Conservation (phyloP, 2,888 invertebrate genomes). For the Andrena hattorfiana region DNA sequence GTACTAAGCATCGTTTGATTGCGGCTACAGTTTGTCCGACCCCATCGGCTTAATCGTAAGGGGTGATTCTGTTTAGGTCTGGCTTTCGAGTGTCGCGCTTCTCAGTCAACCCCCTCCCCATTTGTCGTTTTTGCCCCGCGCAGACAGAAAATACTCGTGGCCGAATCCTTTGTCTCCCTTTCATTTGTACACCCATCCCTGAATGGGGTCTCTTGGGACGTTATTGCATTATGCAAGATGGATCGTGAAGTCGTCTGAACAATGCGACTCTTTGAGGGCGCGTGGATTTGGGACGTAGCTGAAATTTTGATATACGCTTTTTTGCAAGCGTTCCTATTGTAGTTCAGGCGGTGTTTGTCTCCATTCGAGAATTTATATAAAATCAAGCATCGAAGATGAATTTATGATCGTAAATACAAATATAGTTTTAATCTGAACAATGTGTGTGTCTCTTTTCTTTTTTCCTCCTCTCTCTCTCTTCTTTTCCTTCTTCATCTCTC, state of each 20-base stretch:
- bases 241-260: slow-evolving; percentile 39
- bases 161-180: slow-evolving; percentile 60
- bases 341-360: no score
- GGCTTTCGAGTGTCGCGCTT: slow-evolving; percentile 45
- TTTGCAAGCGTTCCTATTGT: not conserved
- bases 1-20: slow-evolving; percentile 71
- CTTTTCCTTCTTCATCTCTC: no score
- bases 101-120: slow-evolving; percentile 1
- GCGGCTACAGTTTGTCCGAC: slow-evolving; percentile 61
- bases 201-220: slow-evolving; percentile 36
- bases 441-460: no score
- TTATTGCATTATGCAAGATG: slow-evolving; percentile 60
- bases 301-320: slow-evolving; percentile 32
- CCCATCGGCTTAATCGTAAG: slow-evolving; percentile 44
- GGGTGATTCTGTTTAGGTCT: slow-evolving; percentile 41
- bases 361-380: no score
- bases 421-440: no score
- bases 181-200: slow-evolving; percentile 41
- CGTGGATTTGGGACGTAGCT: slow-evolving; percentile 1
- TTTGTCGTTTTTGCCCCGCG: slow-evolving; percentile 31
- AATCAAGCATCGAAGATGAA: not conserved
- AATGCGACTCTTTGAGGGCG: not conserved
- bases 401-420: no score
- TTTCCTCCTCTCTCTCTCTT: no score
- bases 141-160: slow-evolving; percentile 49